Percentiles rank a stretch among this genome's conserved stretches.
Conservation (phyloP, 2,888 invertebrate genomes). For the Rhingia rostrata region DNA sequence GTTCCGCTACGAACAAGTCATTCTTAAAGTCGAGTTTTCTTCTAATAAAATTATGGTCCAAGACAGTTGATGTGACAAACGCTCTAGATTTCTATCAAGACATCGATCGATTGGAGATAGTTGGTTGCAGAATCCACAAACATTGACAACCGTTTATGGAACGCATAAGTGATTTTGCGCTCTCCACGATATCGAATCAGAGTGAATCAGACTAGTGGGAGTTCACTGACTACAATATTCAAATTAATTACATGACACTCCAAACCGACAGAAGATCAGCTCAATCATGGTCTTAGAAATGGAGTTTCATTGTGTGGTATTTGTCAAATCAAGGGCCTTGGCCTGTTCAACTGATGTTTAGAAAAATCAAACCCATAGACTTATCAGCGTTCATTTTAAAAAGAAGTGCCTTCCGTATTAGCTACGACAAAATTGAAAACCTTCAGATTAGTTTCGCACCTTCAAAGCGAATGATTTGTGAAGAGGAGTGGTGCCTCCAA, state of each 20-base stretch:
- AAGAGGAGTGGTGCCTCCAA: constrained; percentile 31
- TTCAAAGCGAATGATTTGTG: background rate
- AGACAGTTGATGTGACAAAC: background rate
- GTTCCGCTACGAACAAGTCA: background rate
- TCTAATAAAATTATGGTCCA: constrained; percentile 2
- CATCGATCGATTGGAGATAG: constrained; percentile 35
- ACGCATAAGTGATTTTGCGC: constrained; percentile 17
- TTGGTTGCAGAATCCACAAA: constrained; percentile 49
- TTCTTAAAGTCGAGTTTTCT: constrained; percentile 31
- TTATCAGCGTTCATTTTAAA: constrained; percentile 22
- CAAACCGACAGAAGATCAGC: background rate
- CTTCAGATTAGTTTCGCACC: constrained; percentile 28
- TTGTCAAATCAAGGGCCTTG: constrained; percentile 30
- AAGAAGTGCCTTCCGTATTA: background rate
- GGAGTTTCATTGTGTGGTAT: constrained; percentile 35
- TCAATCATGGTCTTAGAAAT: constrained; percentile 10
- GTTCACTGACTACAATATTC: constrained; percentile 25
- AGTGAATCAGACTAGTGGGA: background rate
- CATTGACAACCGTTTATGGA: constrained; percentile 19
- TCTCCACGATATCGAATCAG: constrained; percentile 18
- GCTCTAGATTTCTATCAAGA: constrained; percentile 47
- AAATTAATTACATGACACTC: constrained; percentile 20
- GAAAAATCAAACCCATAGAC: constrained; percentile 3
- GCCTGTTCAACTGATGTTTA: constrained; percentile 15
- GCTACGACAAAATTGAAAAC: background rate